A percentile compares a stretch with the other conserved stretches of the same genome.
phyloP scores from a whole-genome alignment of 2,888 invertebrate species.

The Margaritifera margaritifera region DNA sequence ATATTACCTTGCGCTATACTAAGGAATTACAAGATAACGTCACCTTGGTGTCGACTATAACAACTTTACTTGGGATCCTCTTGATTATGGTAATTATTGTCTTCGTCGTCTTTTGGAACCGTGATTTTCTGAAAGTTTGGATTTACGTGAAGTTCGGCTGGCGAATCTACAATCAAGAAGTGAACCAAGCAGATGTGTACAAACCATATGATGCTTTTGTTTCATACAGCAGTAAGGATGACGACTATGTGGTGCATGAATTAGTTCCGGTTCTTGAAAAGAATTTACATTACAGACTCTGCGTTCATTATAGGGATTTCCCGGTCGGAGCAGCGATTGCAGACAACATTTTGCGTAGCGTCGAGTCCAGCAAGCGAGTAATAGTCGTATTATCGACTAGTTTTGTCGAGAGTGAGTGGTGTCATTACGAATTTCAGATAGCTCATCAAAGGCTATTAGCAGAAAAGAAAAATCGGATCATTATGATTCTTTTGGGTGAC shows the following conservation, averaged over 20 bases:
- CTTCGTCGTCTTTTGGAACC: conserved; percentile 7
- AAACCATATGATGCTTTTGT: conserved; percentile 87
- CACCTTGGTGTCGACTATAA: not conserved
- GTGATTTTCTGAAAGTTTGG: conserved; percentile 12
- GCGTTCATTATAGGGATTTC: conserved; percentile 56
- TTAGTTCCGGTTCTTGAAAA: conserved; percentile 86
- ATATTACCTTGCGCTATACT: not conserved
- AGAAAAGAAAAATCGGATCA: conserved; percentile 84
- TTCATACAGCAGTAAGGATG: conserved; percentile 85
- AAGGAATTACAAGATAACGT: not conserved
- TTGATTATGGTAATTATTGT: conserved; percentile 29
- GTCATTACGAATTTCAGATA: conserved; percentile 89
- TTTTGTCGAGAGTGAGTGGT: conserved; percentile 93
- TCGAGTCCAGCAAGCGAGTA: conserved; percentile 87
- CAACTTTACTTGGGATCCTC: conserved; percentile 17
- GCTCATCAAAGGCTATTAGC: conserved; percentile 86
- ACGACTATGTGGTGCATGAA: conserved; percentile 88
- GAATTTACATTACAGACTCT: conserved; percentile 81
- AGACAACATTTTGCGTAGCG: conserved; percentile 90
- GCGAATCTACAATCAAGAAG: not conserved
- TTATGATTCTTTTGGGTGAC: conserved; percentile 87
- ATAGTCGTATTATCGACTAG: conserved; percentile 91
- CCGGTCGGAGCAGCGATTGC: conserved; percentile 76
- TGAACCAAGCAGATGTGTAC: conserved; percentile 11
- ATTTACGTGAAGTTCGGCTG: conserved; percentile 11